Percentiles rank a stretch among this genome's conserved stretches.
These are phyloP conservation scores for Andinoacara biseriatus DNA, from an alignment of 2,113 vertebrate genomes.

Conservation along the genomic window DNA sequence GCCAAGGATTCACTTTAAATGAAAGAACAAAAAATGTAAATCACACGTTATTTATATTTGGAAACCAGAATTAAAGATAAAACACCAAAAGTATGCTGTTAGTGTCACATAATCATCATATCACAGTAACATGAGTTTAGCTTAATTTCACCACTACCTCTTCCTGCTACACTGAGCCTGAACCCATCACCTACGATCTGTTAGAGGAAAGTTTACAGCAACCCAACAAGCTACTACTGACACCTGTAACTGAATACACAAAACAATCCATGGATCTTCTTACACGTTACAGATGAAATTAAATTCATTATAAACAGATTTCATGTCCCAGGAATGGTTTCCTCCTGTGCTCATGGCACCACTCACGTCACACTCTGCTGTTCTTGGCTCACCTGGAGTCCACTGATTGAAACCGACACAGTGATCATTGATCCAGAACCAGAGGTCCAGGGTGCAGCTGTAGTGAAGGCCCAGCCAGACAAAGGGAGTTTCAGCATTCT, in stretches of 20 bases:
- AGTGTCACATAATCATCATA: neutral
- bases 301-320: neutral
- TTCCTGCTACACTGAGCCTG: neutral
- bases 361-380: neutral
- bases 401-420: accelerated
- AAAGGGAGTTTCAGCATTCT: no score
- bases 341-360: neutral
- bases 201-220: neutral
- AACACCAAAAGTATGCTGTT: neutral
- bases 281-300: neutral
- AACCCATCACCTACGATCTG: neutral
- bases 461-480: neutral
- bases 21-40: neutral
- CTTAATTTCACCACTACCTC: accelerated
- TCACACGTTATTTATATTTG: neutral
- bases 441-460: constrained; percentile 27
- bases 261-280: neutral
- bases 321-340: neutral
- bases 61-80: neutral
- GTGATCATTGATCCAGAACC: constrained; percentile 15
- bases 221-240: neutral
- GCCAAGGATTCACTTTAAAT: neutral
- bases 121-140: neutral
- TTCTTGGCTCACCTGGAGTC: accelerated
- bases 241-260: neutral